phyloP scores from a whole-genome alignment of 1,140 invertebrate species.

The Oppia nitens region DNA sequence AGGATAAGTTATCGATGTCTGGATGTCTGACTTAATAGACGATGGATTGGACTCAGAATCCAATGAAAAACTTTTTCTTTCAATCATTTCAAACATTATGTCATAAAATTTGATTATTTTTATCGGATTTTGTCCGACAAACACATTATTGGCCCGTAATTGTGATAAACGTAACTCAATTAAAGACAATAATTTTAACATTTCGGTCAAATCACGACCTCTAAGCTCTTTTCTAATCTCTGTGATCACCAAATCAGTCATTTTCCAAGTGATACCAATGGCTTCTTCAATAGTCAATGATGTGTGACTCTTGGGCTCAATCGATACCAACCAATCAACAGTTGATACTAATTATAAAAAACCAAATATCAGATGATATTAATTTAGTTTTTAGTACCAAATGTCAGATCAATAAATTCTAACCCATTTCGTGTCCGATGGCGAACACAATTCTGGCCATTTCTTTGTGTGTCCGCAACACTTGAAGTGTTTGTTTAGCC shows the following conservation, averaged over 20 bases:
- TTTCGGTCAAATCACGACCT: not conserved
- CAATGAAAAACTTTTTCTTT: not conserved
- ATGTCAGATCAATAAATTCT: not conserved
- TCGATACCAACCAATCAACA: slow-evolving; percentile 8
- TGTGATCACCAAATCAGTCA: slow-evolving; percentile 5
- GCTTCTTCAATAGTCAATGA: not conserved
- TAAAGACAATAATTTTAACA: not conserved
- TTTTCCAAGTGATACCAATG: slow-evolving; percentile 6
- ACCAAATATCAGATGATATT: not conserved
- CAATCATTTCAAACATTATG: slow-evolving; percentile 5
- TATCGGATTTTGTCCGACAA: slow-evolving; percentile 5
- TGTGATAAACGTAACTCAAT: not conserved
- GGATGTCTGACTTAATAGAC: not conserved
- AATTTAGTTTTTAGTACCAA: not conserved
- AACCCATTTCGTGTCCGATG: slow-evolving; percentile 11
- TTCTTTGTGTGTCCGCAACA: slow-evolving; percentile 4
- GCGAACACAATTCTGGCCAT: slow-evolving; percentile 10
- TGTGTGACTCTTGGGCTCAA: not conserved
- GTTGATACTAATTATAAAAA: slow-evolving; percentile 5
- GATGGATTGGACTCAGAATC: not conserved
- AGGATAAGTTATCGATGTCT: not conserved
- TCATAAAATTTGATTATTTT: slow-evolving; percentile 9
- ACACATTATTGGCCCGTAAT: not conserved
- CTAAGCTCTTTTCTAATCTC: not conserved
- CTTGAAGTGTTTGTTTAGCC: slow-evolving; percentile 2